These are phyloP conservation scores for Poliocrania exsul DNA, from an alignment of 2,797 vertebrate species.

Conservation along the genomic window DNA sequence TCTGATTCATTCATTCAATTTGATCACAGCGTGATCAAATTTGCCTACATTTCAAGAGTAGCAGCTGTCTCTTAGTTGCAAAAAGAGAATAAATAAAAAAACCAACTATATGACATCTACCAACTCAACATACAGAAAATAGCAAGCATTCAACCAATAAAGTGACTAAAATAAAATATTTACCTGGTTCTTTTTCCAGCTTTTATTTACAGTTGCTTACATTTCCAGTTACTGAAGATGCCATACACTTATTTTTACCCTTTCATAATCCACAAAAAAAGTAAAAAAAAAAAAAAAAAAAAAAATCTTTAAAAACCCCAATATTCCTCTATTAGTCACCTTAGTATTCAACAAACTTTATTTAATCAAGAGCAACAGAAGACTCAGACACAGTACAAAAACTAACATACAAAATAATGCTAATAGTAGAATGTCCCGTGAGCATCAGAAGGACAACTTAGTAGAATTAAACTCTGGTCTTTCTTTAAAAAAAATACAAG, in stretches of 20 bases:
- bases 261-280: neutral
- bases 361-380: neutral
- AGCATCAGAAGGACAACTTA: neutral
- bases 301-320: neutral
- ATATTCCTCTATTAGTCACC: neutral
- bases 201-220: neutral
- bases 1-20: neutral
- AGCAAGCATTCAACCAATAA: neutral
- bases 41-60: neutral
- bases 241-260: neutral
- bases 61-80: neutral
- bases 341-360: neutral
- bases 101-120: neutral
- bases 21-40: neutral
- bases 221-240: neutral
- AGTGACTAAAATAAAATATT: neutral
- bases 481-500: neutral
- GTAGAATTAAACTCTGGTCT: neutral
- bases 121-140: neutral
- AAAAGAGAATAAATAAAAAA: neutral
- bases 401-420: neutral
- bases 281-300: neutral
- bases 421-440: neutral
- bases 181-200: neutral
- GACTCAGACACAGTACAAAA: neutral